phyloP scores from a whole-genome alignment of 2,113 vertebrate species.

The Gavialis gangeticus region DNA sequence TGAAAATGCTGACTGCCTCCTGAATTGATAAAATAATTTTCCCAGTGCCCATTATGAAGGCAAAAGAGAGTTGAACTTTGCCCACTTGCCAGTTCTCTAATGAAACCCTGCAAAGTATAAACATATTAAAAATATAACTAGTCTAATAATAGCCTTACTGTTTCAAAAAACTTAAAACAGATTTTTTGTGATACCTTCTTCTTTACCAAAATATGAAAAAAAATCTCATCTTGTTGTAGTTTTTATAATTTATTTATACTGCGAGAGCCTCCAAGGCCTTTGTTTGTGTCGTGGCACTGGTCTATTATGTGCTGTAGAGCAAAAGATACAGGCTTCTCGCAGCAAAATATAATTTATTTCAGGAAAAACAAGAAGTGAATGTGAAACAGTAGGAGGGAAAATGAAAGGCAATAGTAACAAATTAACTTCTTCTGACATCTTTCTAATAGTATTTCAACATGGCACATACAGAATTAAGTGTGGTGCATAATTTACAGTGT shows the following conservation, averaged over 20 bases:
- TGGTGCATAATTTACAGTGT: neutral
- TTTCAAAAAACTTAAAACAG: neutral
- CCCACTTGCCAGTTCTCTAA: neutral
- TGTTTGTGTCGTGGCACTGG: neutral
- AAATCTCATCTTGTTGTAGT: neutral
- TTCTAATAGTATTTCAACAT: neutral
- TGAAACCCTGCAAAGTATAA: neutral
- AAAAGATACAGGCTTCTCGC: neutral
- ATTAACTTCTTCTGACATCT: neutral
- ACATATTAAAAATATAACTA: too few relatives aligned
- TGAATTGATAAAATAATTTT: neutral
- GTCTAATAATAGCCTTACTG: too few relatives aligned
- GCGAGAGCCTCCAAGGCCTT: neutral
- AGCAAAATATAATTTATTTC: neutral
- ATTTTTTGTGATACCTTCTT: neutral
- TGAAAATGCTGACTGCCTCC: neutral
- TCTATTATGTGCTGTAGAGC: neutral
- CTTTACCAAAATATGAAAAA: neutral
- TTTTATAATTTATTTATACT: neutral
- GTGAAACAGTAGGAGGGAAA: neutral
- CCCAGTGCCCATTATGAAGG: neutral
- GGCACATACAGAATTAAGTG: neutral
- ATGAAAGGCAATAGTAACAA: neutral
- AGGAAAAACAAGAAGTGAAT: neutral
- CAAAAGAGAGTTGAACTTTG: neutral